phyloP scores from a whole-genome alignment of 2,888 invertebrate species.

The Nymphalis urticae region DNA sequence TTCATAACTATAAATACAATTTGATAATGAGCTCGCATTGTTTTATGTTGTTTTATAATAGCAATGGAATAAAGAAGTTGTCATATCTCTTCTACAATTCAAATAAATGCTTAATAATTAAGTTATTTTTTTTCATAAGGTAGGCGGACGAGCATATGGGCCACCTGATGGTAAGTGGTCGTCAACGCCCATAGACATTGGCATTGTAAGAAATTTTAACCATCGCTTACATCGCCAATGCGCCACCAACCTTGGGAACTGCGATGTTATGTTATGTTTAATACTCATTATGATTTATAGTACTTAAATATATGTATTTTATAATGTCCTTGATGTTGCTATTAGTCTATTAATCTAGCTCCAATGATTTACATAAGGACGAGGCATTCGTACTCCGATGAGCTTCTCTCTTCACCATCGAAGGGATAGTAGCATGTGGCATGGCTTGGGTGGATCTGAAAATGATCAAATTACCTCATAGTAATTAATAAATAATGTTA shows the following conservation, averaged over 20 bases:
- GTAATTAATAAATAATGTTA: background rate
- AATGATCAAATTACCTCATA: background rate
- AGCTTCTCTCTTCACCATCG: constrained; percentile 84
- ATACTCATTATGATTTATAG: background rate
- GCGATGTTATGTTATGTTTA: background rate
- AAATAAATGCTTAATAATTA: background rate
- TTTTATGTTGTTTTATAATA: background rate
- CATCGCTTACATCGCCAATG: too few species aligned
- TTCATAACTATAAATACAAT: background rate
- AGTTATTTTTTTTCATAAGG: too few species aligned
- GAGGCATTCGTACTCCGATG: constrained; percentile 86
- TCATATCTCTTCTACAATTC: background rate
- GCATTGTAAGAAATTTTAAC: too few species aligned
- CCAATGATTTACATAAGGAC: constrained; percentile 64
- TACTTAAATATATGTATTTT: constrained; percentile 15
- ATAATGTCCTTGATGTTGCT: constrained; percentile 20
- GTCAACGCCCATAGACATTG: too few species aligned
- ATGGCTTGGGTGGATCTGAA: constrained; percentile 84
- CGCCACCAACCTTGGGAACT: too few species aligned
- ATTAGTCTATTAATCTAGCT: constrained; percentile 35
- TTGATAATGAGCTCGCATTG: background rate
- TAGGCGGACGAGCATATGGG: too few species aligned
- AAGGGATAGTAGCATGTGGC: constrained; percentile 84
- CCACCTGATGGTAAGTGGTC: too few species aligned
- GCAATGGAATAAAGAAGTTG: background rate